Evolutionary conservation across 2,888 invertebrate species (phyloP).

Genomic region (Pristionchus mayeri): DNA sequence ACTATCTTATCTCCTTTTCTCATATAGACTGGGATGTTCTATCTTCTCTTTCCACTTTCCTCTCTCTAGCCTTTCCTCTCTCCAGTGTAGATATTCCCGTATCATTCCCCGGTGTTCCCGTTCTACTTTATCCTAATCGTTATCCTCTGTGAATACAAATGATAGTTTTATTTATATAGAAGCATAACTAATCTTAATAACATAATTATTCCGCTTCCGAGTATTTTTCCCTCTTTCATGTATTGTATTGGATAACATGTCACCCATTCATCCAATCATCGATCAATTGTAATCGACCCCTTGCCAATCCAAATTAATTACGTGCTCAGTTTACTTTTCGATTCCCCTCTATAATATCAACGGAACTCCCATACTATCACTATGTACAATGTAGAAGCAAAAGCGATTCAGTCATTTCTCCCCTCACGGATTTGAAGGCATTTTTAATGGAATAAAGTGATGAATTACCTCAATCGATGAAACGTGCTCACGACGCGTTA

Average conservation of each 20-base stretch:
- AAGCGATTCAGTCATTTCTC: constrained; percentile 8
- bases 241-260: constrained; percentile 27
- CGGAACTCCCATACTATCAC: constrained; percentile 22
- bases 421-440: constrained; percentile 22
- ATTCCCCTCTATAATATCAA: constrained; percentile 40
- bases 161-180: not conserved
- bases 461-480: not conserved
- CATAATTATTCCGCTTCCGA: constrained; percentile 12
- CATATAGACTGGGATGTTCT: not conserved
- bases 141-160: constrained; percentile 20
- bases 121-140: not conserved
- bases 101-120: not conserved
- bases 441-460: constrained; percentile 21
- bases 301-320: constrained; percentile 34
- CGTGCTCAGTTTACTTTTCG: not conserved
- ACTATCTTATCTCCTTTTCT: constrained; percentile 5
- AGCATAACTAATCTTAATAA: constrained; percentile 41
- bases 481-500: not conserved
- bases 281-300: constrained; percentile 24
- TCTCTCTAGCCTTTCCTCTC: not conserved
- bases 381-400: constrained; percentile 34
- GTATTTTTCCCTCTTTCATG: constrained; percentile 30
- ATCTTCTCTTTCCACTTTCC: not conserved
- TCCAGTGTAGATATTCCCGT: not conserved
- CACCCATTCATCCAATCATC: constrained; percentile 6